Percentiles rank a stretch among this genome's conserved stretches.
These are phyloP conservation scores for Arge pagana DNA, from an alignment of 2,888 invertebrate species.

Conservation along the genomic window DNA sequence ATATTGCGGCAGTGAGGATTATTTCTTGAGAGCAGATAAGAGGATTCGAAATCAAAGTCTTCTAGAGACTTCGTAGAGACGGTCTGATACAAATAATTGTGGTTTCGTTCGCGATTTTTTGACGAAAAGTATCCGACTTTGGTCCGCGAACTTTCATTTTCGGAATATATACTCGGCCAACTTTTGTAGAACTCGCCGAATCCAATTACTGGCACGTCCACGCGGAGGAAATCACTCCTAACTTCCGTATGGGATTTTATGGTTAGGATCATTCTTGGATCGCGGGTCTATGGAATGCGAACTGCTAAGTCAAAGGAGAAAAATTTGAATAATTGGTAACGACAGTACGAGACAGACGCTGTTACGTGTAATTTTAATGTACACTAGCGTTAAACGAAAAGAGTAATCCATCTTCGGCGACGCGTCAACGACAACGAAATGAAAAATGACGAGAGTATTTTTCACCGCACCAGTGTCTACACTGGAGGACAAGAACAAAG, in stretches of 20 bases:
- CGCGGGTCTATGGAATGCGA: no score
- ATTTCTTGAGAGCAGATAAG: background rate
- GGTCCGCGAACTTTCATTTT: background rate
- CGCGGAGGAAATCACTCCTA: no score
- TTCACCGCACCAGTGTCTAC: background rate
- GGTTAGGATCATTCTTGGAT: no score
- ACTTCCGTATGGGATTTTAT: no score
- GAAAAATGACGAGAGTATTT: slow-evolving; percentile 16
- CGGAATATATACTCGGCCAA: background rate
- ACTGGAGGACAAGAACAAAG: slow-evolving; percentile 13
- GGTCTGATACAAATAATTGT: slow-evolving; percentile 6
- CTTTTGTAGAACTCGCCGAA: no score
- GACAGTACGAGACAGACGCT: background rate
- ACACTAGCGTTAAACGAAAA: slow-evolving; percentile 4
- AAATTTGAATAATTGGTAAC: background rate
- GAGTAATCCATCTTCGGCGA: slow-evolving; percentile 8
- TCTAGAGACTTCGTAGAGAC: slow-evolving; percentile 6
- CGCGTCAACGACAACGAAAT: slow-evolving; percentile 7
- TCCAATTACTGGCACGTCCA: no score
- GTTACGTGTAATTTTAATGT: background rate
- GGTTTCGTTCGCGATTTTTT: background rate
- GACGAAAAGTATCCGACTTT: background rate
- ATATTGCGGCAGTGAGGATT: no score
- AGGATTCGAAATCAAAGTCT: background rate
- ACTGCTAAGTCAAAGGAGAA: background rate